Evolutionary conservation across 2,797 vertebrate species (phyloP).

Genomic region (Babyrousa celebensis): DNA sequence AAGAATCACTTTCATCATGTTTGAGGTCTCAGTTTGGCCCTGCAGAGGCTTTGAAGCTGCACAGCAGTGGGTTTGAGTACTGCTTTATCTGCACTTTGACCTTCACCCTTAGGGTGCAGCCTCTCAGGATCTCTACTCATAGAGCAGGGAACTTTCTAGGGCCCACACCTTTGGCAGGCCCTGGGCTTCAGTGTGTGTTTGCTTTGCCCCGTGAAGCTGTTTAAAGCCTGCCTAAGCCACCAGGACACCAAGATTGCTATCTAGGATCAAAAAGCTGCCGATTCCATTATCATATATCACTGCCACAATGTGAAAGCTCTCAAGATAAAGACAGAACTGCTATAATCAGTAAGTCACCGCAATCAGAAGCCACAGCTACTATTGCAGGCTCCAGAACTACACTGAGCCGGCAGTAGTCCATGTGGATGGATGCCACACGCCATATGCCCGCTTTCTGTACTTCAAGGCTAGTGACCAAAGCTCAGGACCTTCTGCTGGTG

Average conservation of each 20-base stretch:
- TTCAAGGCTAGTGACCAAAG: no score
- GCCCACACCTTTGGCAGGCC: neutral
- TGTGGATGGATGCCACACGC: neutral
- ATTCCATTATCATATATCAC: no score
- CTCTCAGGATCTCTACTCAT: neutral
- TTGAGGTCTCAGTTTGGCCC: neutral
- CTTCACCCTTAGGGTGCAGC: neutral
- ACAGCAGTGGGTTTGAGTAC: neutral
- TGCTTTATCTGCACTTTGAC: neutral
- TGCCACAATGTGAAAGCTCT: neutral
- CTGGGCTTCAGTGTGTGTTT: neutral
- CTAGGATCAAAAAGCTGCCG: neutral
- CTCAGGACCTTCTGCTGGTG: neutral
- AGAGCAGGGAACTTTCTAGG: neutral
- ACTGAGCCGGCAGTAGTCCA: fast-evolving
- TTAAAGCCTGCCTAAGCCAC: neutral
- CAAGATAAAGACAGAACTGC: neutral
- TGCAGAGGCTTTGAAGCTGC: neutral
- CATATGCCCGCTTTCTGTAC: neutral
- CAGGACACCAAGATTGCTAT: neutral
- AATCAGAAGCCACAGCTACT: neutral
- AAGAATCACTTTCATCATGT: neutral
- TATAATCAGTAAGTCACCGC: neutral
- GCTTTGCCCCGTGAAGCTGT: neutral
- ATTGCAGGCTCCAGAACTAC: neutral